Evolutionary conservation across 2,888 invertebrate species (phyloP).

Genomic region (Tanypteryx hageni): DNA sequence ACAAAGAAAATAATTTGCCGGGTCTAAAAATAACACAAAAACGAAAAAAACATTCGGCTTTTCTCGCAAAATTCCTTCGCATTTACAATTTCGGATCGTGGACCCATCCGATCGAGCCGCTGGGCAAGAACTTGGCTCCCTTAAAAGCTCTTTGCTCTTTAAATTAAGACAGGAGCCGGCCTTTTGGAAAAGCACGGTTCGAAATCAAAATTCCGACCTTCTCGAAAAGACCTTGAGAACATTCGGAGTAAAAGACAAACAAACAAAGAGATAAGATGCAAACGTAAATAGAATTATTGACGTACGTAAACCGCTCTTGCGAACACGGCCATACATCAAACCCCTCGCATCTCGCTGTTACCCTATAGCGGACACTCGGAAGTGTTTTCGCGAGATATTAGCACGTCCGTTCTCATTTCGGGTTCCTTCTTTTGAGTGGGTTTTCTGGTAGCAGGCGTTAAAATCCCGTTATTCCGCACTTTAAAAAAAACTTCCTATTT

Average conservation of each 20-base stretch:
- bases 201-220: background rate
- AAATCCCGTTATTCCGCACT: background rate
- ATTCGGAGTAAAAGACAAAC: background rate
- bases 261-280: background rate
- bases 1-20: no score
- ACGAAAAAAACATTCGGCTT: no score
- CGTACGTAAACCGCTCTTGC: background rate
- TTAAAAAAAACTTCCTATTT: background rate
- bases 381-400: background rate
- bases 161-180: background rate
- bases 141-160: no score
- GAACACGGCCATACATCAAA: background rate
- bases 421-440: background rate
- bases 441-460: background rate
- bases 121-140: no score
- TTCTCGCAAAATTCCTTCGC: no score
- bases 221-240: background rate
- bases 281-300: background rate
- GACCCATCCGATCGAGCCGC: no score
- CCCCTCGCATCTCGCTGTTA: background rate
- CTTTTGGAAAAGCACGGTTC: background rate
- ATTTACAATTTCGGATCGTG: no score
- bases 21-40: no score
- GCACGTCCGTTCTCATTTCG: background rate
- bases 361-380: background rate